These are phyloP conservation scores for Macrobrachium nipponense DNA, from an alignment of 1,140 invertebrate species.

Conservation along the genomic window DNA sequence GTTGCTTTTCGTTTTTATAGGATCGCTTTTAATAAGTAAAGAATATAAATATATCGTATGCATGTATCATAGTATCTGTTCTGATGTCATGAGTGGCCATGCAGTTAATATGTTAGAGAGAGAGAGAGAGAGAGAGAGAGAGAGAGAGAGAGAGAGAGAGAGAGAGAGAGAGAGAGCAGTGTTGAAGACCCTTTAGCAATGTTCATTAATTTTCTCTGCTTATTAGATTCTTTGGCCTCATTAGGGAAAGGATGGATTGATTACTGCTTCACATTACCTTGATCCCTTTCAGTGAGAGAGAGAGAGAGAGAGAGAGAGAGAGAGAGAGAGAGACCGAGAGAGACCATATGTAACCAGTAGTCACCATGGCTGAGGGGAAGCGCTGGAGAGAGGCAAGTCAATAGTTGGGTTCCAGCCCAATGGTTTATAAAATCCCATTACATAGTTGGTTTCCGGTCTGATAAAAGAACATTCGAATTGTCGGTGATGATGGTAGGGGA, in stretches of 20 bases:
- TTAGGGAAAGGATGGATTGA: not conserved
- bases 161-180: not conserved
- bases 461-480: constrained; percentile 41
- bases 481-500: not conserved
- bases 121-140: not conserved
- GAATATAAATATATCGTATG: too few relatives aligned
- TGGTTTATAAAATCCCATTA: constrained; percentile 47
- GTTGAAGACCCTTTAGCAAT: too few relatives aligned
- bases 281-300: not conserved
- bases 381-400: not conserved
- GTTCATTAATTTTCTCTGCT: too few relatives aligned
- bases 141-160: not conserved
- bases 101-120: not conserved
- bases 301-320: constrained; percentile 9
- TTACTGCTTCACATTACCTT: not conserved
- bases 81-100: too few relatives aligned
- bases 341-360: not conserved
- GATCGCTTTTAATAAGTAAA: too few relatives aligned
- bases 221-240: not conserved
- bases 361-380: not conserved
- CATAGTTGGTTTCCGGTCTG: constrained; percentile 46
- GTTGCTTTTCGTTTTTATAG: too few relatives aligned
- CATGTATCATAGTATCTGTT: too few relatives aligned
- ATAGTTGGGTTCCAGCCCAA: constrained; percentile 41
- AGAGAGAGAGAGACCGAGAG: not conserved